phyloP scores from a whole-genome alignment of 2,797 vertebrate species.

The Acropternis orthonyx region DNA sequence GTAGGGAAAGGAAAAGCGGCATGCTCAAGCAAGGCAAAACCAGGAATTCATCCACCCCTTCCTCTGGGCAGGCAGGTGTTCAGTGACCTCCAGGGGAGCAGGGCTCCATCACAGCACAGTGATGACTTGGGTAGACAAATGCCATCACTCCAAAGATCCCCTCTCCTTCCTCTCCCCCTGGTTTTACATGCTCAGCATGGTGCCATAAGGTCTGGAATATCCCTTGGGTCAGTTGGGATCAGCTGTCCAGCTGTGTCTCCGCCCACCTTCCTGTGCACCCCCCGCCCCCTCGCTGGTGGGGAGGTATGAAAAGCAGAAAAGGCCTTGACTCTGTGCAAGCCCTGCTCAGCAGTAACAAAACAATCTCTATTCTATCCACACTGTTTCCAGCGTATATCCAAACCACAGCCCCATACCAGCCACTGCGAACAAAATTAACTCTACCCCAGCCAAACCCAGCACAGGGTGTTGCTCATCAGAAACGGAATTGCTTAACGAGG shows the following conservation, averaged over 20 bases:
- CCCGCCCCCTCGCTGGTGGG: neutral
- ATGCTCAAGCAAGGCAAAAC: neutral
- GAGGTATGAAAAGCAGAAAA: neutral
- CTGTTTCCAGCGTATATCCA: neutral
- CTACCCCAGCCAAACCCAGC: fast-evolving
- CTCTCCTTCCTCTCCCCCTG: neutral
- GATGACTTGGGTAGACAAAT: neutral
- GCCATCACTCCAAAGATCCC: neutral
- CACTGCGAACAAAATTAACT: neutral
- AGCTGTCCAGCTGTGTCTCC: neutral
- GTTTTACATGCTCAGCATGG: neutral
- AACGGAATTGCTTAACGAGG: constrained; percentile 31
- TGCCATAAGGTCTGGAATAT: neutral
- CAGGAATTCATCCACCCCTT: neutral
- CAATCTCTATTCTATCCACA: neutral
- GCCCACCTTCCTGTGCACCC: neutral
- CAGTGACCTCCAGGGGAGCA: neutral
- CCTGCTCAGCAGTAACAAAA: neutral
- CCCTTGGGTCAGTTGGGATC: neutral
- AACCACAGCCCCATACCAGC: neutral
- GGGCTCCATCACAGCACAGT: neutral
- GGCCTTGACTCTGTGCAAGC: neutral
- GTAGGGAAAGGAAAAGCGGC: neutral
- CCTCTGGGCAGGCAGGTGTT: neutral
- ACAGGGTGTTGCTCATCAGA: neutral